These are phyloP conservation scores for Molossus molossus DNA, from an alignment of 2,797 vertebrate species.

Conservation along the genomic window DNA sequence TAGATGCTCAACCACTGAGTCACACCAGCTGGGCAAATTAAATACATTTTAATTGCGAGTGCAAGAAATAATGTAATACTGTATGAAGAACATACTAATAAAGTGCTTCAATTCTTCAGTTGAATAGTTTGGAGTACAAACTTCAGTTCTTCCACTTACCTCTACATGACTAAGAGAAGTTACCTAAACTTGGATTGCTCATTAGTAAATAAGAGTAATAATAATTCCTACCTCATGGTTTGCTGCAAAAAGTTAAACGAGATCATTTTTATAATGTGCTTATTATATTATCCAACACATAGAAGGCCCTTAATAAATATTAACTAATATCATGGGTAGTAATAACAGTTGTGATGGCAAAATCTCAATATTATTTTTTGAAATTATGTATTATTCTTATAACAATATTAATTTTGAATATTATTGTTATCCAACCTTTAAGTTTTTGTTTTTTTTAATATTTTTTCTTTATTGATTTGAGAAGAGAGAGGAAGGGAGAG, in stretches of 20 bases:
- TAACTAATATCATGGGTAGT: not conserved
- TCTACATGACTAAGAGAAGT: not conserved
- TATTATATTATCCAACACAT: not conserved
- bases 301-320: not conserved
- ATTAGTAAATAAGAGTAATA: not conserved
- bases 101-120: not conserved
- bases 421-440: too few relatives aligned
- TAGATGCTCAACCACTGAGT: too few relatives aligned
- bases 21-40: not conserved
- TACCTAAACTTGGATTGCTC: not conserved
- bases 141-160: not conserved
- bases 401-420: too few relatives aligned
- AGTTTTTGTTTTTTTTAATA: too few relatives aligned
- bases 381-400: too few relatives aligned
- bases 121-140: conserved; percentile 16
- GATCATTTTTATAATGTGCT: conserved; percentile 12
- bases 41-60: not conserved
- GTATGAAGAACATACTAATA: not conserved
- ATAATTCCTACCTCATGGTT: not conserved
- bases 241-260: conserved; percentile 23
- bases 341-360: too few relatives aligned
- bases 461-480: too few relatives aligned
- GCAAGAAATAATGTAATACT: not conserved
- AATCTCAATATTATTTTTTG: too few relatives aligned
- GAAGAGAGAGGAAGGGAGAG: too few relatives aligned